These are phyloP conservation scores for Plumapathes pennacea DNA, from an alignment of 92 coral and sea anemone genomes.

Conservation along the genomic window DNA sequence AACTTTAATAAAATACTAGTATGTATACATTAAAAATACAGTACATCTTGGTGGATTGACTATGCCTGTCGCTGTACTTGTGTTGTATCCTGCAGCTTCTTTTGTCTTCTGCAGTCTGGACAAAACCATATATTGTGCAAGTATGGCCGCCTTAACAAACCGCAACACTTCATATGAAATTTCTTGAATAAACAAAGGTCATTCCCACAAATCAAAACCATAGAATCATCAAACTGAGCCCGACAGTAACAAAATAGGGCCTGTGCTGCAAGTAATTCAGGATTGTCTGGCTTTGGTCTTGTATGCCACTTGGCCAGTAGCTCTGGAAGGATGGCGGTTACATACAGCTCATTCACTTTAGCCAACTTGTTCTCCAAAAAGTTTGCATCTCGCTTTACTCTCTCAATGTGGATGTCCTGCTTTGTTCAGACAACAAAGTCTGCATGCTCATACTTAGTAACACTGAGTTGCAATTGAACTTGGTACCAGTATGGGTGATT, in stretches of 20 bases:
- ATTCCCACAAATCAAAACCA: conserved; percentile 35
- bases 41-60: too few species aligned
- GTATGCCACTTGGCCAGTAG: conserved; percentile 71
- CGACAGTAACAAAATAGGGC: conserved; percentile 42
- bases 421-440: conserved; percentile 75
- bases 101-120: conserved; percentile 31
- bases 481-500: conserved; percentile 57
- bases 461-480: conserved; percentile 51
- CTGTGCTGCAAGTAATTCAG: not conserved
- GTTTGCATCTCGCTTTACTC: conserved; percentile 36
- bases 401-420: conserved; percentile 40
- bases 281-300: conserved; percentile 17
- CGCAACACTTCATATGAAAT: conserved; percentile 56
- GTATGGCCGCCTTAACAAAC: conserved; percentile 32
- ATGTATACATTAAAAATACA: too few species aligned
- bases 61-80: too few species aligned
- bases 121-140: conserved; percentile 26
- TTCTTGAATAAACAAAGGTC: conserved; percentile 21
- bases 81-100: conserved; percentile 2
- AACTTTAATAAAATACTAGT: too few species aligned
- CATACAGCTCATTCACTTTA: conserved; percentile 49
- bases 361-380: conserved; percentile 44
- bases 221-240: conserved; percentile 7
- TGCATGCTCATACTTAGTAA: conserved; percentile 16
- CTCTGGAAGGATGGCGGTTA: conserved; percentile 55